A percentile compares a stretch with the other conserved stretches of the same genome.
Evolutionary conservation across 1,140 invertebrate species (phyloP).

Genomic region (Heliothis subflexa): DNA sequence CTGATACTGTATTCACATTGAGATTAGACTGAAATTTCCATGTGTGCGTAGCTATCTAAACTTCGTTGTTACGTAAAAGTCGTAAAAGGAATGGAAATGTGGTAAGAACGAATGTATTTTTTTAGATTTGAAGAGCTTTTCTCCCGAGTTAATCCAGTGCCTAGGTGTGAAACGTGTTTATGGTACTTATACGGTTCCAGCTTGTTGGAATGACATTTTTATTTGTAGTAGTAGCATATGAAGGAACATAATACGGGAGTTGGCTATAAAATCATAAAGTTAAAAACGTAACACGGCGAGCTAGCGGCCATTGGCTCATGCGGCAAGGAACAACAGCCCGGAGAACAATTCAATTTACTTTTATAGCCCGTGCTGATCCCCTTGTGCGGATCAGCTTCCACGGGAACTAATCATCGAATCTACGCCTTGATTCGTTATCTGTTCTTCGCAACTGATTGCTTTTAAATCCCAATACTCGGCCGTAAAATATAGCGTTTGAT

Average conservation of each 20-base stretch:
- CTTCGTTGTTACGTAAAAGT: slow-evolving; percentile 27
- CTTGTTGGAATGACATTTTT: slow-evolving; percentile 22
- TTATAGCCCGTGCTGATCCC: slow-evolving; percentile 76
- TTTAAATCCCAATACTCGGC: slow-evolving; percentile 52
- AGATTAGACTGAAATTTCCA: slow-evolving; percentile 40
- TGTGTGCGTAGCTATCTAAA: slow-evolving; percentile 32
- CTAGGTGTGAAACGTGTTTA: slow-evolving; percentile 35
- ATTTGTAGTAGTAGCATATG: slow-evolving; percentile 37
- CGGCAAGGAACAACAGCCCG: slow-evolving; percentile 64
- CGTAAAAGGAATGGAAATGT: slow-evolving; percentile 36
- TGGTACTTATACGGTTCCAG: slow-evolving; percentile 5
- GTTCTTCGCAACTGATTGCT: slow-evolving; percentile 59
- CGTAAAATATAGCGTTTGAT: slow-evolving; percentile 48
- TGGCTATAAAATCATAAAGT: slow-evolving; percentile 62
- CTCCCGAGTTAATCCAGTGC: slow-evolving; percentile 23
- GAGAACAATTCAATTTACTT: slow-evolving; percentile 84
- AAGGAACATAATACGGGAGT: slow-evolving; percentile 52
- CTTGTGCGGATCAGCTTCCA: slow-evolving; percentile 67
- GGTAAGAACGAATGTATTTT: slow-evolving; percentile 15
- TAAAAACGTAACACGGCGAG: slow-evolving; percentile 63
- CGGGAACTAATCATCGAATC: slow-evolving; percentile 76
- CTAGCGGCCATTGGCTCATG: slow-evolving; percentile 60
- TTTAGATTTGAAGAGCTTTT: slow-evolving; percentile 30
- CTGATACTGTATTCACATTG: slow-evolving; percentile 48
- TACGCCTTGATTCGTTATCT: slow-evolving; percentile 64